Evolutionary conservation across 1,140 invertebrate species (phyloP), one percentile per base, ranked within the genome.

Genomic region (Drepana arcuata): DNA sequence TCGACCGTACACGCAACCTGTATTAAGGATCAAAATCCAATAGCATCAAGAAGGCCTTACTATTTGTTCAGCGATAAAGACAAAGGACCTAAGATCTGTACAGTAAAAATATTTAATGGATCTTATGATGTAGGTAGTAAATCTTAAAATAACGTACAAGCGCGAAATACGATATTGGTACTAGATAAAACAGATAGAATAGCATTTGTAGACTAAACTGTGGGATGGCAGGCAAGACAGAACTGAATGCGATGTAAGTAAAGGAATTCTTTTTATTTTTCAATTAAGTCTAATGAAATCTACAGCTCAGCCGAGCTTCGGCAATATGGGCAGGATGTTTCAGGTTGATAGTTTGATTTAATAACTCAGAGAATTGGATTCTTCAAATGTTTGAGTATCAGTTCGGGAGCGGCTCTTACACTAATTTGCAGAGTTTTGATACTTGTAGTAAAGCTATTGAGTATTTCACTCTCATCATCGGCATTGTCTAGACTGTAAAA

Each of bases 231-330:
- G 54, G 51, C 48, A 52, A 52, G 50, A 56, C 48, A 58, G 30
- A 28, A 25, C 43, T 52, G 48, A 49, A 55, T 55, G 55, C 51
- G 35, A 54, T 56, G 47, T 56, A 53, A 59, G 55, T 57, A 53
- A 26, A 49, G 45, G 47, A 58, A 58, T 54, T 49, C 53, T 54
- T 61, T 52, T 65, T 58, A 56, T 58, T 65, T 65, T 61, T 58
- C 57, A 65, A 61, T 61, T 61, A 61, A 48, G 36, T 51, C 39
- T 65, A 65, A 60, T 60, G 51, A 59, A 63, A 59, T 48, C 33
- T 52, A 50, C 23, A 28, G 40, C 27, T 7, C 11, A 23, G 23
- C 11, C 15, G 24, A 7, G 16, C 29, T 34, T n/a, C n/a, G n/a
- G n/a, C n/a, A n/a, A n/a, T n/a, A n/a, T n/a, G n/a, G n/a, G n/a